Evolutionary conservation across 1,140 invertebrate species (phyloP), one percentile per base, ranked within the genome.

Genomic region (Cydia pomonella): DNA sequence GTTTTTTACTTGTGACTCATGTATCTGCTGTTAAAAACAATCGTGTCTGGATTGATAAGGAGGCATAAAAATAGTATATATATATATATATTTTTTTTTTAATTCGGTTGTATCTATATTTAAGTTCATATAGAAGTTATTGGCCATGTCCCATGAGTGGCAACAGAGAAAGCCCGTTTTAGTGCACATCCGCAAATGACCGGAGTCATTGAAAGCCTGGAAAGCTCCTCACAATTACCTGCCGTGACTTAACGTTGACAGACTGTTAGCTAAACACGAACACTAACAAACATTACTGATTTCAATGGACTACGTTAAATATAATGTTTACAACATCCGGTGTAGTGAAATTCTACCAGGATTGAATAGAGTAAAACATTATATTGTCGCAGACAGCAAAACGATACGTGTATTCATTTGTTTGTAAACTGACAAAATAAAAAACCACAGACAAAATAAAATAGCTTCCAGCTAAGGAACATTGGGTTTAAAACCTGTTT

Each of bases 201-300:
- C 63, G 63, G 23, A 27, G 63, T 29, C 63, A 66, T 66, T 66
- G 62, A 27, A 63, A 27, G 63, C 63, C 63, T 27, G 63, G 63
- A 66, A 66, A 66, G 63, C 63, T 66, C 27, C 63, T 66, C 23
- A 25, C 23, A 63, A 63, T 63, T 33, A 29, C 13, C 27, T 66
- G 1, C 63, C 25, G 16, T 53, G n/a, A 66, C 63, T 33, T 29
- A 29, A 18, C 25, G 63, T 29, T 66, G 63, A n/a, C 25, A 27
- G 27, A 66, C 21, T 66, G 63, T 66, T 63, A 27, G 27, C 18
- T 53, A 66, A 38, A 27, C 25, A 23, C 10, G 3, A 66, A 66
- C 29, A 66, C 25, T 33, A 66, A 29, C 27, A 29, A 66, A 66
- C 10, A n/a, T 27, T 66, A 29, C 21, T 63, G 2, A 63, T 63